Base-by-base conservation (phyloP, 2,113 vertebrate genomes). In the Phylloscopus whistleri region DNA sequence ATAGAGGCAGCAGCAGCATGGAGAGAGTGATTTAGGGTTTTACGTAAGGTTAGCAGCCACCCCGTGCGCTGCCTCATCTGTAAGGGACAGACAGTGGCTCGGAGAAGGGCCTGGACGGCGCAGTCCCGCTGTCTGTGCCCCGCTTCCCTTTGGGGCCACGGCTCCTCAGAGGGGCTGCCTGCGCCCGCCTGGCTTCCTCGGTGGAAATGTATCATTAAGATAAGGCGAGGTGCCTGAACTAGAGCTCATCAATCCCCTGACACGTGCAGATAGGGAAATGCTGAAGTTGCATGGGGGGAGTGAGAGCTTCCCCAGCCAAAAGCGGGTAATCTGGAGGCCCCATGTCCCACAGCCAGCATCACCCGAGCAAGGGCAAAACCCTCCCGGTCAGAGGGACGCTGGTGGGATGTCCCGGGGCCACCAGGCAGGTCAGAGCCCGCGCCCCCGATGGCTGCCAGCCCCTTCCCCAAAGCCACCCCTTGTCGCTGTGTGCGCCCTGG, bases 371-470 rank as follows among this genome's bases (percentile, higher is more conserved):
- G 27, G 44, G 74, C 68, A 39, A 78, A 87, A 17, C 60, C 66
- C 13, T 0, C 20, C 14, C 6, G 13, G 14, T 7, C 0, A 0
- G 0, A 1, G 37, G 31, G 55, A 76, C 8, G 18, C 0, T n/a
- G 4, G 3, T 21, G 37, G 49, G 51, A 84, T 16, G 21, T 19
- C 39, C 35, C 20, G 11, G 37, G 14, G 72, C 66, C 64, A 10
- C 24, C 4, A 1, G 43, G 46, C 4, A 8, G 48, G 39, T 41
- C 86, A 55, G 56, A 77, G 37, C 46, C 84, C 13, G 1, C 1
- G 2, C 8, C 55, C 66, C 11, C 33, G 10, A 23, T 0, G 6
- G 31, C 59, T 26, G 67, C 63, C 84, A 72, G 26, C 69, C 76
- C 84, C 39, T 26, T 83, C 18, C 84, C 72, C 80, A n/a, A 58